Base-by-base conservation (phyloP, 2,113 vertebrate species). In the Myiopsitta monachus region DNA sequence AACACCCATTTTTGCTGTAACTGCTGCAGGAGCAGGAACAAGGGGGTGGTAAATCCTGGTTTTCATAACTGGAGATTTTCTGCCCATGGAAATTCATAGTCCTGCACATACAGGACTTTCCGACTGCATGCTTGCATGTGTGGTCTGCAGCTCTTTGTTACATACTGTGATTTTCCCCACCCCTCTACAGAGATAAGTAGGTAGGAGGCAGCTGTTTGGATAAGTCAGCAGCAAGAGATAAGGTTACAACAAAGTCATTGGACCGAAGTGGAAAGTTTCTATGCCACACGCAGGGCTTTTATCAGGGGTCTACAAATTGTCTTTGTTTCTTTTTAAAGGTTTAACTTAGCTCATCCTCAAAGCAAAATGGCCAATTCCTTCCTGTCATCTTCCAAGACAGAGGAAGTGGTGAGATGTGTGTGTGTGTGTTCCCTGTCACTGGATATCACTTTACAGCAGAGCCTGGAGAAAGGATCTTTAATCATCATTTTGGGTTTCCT, bases 331-430 rank as follows among this genome's bases (percentile, higher is more conserved):
- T 83, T 95, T 92, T 68, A 94, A 93, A 80, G 44, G 80, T 73
- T 93, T 92, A 84, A 92, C 51, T 83, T 66, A 90, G 81, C 59
- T 96, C 69, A 87, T 96, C 92, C 94, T 94, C 84, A 92, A 88
- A 92, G 90, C 63, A 88, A 86, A 94, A 94, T 23, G 74, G 30
- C 69, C 52, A 86, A 27, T 4, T 92, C 69, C 67, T 95, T 92
- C 66, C 52, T 92, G 88, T 96, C 95, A 87, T 96, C 91, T 92
- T 96, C 85, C 7, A 52, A 96, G 88, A 87, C 16, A 43, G 51
- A 94, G 88, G 52, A 23, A 95, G 94, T 44, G 89, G 64, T 43
- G 69, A 88, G 67, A 75, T 59, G 43, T 12, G 26, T 80, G 47
- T 80, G 47, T 76, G 54, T 86, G 75, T 82, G 73, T 84, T 96